phyloP scores from a whole-genome alignment of 2,797 vertebrate species.

The Psittacula echo region DNA sequence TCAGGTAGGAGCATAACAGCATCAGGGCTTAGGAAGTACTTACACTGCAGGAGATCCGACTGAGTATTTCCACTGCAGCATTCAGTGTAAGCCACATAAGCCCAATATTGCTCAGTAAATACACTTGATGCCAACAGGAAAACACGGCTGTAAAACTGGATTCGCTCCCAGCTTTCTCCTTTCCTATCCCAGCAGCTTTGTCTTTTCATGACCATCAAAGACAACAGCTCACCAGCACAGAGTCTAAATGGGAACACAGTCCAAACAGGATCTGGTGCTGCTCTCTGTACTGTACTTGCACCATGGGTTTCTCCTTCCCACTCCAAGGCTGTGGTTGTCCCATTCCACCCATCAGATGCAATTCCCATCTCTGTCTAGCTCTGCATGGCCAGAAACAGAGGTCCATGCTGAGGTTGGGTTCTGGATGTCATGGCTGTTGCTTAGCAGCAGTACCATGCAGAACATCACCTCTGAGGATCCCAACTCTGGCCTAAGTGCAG shows the following conservation, averaged over 20 bases:
- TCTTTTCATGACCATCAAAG: background rate
- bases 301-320: background rate
- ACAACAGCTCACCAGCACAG: background rate
- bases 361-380: background rate
- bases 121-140: background rate
- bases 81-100: background rate
- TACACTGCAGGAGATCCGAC: background rate
- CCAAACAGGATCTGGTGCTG: background rate
- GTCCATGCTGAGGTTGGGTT: background rate
- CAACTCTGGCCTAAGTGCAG: background rate
- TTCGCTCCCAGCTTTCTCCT: background rate
- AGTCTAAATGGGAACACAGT: background rate
- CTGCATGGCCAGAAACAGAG: background rate
- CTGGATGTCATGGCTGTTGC: accelerated
- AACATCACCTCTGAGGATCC: background rate
- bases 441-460: background rate
- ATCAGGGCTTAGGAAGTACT: background rate
- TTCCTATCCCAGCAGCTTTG: background rate
- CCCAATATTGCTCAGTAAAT: background rate
- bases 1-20: background rate
- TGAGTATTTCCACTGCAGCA: background rate
- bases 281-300: background rate
- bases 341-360: background rate
- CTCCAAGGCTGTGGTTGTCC: background rate
- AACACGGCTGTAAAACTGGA: background rate